Evolutionary conservation across 1,140 invertebrate species (phyloP).

Genomic region (Amyelois transitella): DNA sequence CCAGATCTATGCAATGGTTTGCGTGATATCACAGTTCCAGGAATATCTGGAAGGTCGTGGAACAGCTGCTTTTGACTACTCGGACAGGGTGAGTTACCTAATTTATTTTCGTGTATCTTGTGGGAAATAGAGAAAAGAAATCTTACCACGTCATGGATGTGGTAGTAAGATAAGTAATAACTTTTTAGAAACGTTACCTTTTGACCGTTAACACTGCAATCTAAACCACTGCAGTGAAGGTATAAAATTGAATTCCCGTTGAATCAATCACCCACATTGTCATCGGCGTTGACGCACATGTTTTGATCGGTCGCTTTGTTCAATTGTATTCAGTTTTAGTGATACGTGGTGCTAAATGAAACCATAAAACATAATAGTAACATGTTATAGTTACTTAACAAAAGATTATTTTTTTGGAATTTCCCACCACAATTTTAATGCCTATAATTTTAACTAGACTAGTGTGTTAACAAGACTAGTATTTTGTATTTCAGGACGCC

Average conservation of each 20-base stretch:
- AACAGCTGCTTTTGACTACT: slow-evolving; percentile 77
- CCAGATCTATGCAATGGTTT: slow-evolving; percentile 85
- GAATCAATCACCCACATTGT: not conserved
- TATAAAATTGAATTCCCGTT: not conserved
- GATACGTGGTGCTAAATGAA: not conserved
- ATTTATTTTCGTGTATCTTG: not conserved
- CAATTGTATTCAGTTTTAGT: not conserved
- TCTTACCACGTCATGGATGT: too few species aligned
- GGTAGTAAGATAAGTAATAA: too few species aligned
- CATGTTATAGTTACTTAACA: not conserved
- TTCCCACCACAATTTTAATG: too few species aligned
- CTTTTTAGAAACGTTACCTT: too few species aligned
- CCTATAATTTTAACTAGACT: too few species aligned
- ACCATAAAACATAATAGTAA: not conserved
- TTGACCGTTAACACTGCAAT: too few species aligned
- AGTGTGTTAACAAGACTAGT: too few species aligned
- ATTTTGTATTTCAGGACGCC: too few species aligned
- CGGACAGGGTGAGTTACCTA: slow-evolving; percentile 39
- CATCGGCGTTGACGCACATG: not conserved
- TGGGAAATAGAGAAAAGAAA: too few species aligned
- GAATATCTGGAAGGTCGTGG: slow-evolving; percentile 84
- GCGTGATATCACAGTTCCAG: slow-evolving; percentile 88
- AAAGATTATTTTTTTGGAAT: too few species aligned
- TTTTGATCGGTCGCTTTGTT: not conserved
- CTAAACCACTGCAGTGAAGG: too few species aligned